Base-by-base conservation (phyloP, 1,140 invertebrate species). In the Listronotus oregonensis region DNA sequence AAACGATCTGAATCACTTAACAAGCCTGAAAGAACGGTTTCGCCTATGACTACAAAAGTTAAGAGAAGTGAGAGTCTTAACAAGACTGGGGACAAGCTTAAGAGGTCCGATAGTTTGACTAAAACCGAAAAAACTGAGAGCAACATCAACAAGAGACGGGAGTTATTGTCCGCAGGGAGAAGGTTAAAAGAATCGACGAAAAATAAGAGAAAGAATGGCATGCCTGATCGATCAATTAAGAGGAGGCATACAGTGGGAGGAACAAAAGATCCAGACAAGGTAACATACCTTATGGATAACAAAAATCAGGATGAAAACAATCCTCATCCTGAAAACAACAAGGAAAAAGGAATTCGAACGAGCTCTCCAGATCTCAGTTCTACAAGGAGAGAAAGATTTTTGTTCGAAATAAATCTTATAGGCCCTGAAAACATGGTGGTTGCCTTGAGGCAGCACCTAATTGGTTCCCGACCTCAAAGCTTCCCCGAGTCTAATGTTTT, bases 181-280 rank as follows among this genome's bases (percentile, higher is more conserved):
- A 79, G 65, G 81, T 83, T 74, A 72, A 84, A 71, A 77, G 81
- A 72, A 72, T 80, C 84, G 44, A 85, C 85, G 7, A 89, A 89
- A 75, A 76, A 89, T 46, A 90, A 90, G 77, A 78, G 88, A 54
- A 90, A 90, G 79, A 90, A 89, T 75, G 88, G 87, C 37, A 89
- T 88, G 85, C 86, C 85, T 0, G 88, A 90, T 75, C 80, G 89
- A 43, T 90, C 89, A 39, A 92, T 94, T 67, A 93, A 94, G 78
- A 82, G 94, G 11, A 82, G 94, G n/a, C 94, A 96, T 79, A 96
- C 94, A 1, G 93, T 96, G 0, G 93, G 93, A 32, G 93, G 94
- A 14, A 92, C 90, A 0, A 91, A 93, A 75, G 93, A 96, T 77
- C 91, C 89, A 31, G 88, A 89, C 71, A 88, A 89, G 69, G 81